Base-by-base conservation (phyloP, 2,113 vertebrate species). In the Cacatua alba region DNA sequence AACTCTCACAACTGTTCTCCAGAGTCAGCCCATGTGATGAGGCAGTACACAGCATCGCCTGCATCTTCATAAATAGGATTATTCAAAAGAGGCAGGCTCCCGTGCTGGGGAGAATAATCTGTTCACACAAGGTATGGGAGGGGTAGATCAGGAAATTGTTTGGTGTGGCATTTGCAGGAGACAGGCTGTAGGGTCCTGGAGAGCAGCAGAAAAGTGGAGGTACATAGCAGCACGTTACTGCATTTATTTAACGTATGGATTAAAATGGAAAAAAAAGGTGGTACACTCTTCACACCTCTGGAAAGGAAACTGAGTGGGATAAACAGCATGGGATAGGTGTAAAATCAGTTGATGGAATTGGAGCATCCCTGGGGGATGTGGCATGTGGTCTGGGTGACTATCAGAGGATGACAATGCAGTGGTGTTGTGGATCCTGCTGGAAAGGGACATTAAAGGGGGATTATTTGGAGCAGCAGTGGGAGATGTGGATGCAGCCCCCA, bases 121-220 rank as follows among this genome's bases (percentile, higher is more conserved):
- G 31, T 0, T 35, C 62, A 16, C 7, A 23, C 0, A 3, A 37
- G 25, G 29, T 29, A 6, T 8, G 7, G 17, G 64, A 31, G 49
- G 52, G 37, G 23, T 10, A 41, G 16, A 23, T 52, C 14, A 16
- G n/a, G 69, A 25, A 71, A 26, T 17, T 16, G 2, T 35, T 35
- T 55, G 9, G 20, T 39, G 35, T 33, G 35, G 29, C 14, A 7
- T 59, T 82, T 39, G 28, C 37, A 31, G 67, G 48, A 84, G 17
- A 21, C 19, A 24, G 21, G 25, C 15, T 65, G 3, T 10, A 12
- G 43, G 46, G 67, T 19, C 71, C 20, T 60, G 71, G 75, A 39
- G 64, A 33, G 29, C 26, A 57, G 52, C 33, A 29, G 41, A 2
- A 39, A 60, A 39, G 13, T 13, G 11, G 49, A 49, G 41, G 37